A percentile compares a stretch with the other conserved stretches of the same genome.
These are phyloP conservation scores for Lampris megalopsis DNA, from an alignment of 2,113 vertebrate genomes.

Conservation along the genomic window DNA sequence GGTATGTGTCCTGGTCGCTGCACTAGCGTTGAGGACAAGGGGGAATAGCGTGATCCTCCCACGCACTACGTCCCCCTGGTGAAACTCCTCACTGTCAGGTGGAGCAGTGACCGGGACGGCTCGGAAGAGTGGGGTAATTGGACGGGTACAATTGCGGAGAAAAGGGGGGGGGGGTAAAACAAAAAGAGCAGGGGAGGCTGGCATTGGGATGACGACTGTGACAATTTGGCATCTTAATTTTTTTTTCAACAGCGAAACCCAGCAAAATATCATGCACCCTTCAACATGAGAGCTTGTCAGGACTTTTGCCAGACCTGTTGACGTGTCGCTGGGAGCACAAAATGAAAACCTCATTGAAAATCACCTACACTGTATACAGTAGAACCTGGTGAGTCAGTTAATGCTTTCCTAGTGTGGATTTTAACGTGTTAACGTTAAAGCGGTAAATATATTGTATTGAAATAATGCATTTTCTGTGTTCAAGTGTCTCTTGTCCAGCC, in stretches of 20 bases:
- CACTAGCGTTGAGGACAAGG: too few relatives aligned
- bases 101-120: too few relatives aligned
- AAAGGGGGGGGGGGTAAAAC: too few relatives aligned
- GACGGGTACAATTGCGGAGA: too few relatives aligned
- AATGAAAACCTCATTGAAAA: neutral
- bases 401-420: neutral
- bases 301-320: neutral
- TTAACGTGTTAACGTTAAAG: neutral
- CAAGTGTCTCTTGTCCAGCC: neutral
- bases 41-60: too few relatives aligned
- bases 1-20: too few relatives aligned
- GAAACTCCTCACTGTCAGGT: too few relatives aligned
- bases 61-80: too few relatives aligned
- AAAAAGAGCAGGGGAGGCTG: too few relatives aligned
- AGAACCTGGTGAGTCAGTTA: conserved; percentile 30
- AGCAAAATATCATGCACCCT: conserved; percentile 53
- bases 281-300: neutral
- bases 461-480: conserved; percentile 30
- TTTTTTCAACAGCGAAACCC: conserved; percentile 61
- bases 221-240: neutral
- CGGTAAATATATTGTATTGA: neutral
- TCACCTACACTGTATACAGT: conserved; percentile 50
- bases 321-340: conserved; percentile 70
- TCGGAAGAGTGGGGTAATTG: too few relatives aligned
- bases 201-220: neutral